Conservation (phyloP, 2,113 vertebrate species). For the Catharus fuscescens region DNA sequence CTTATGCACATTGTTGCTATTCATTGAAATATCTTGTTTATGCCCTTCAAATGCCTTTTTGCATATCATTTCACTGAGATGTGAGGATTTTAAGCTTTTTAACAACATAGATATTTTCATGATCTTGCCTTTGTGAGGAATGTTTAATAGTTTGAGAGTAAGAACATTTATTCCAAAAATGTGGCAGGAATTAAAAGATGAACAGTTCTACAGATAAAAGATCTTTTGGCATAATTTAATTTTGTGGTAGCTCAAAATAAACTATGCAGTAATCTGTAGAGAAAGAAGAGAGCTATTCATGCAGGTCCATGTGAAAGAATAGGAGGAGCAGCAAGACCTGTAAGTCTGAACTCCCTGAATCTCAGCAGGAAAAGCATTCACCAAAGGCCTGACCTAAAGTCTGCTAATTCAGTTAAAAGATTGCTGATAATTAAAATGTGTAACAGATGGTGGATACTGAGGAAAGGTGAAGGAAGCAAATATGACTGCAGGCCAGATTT, state of each 20-base stretch:
- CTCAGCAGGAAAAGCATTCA: not conserved
- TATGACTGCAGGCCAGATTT: not conserved
- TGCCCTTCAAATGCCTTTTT: not conserved
- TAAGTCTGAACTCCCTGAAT: not conserved
- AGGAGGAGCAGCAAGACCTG: not conserved
- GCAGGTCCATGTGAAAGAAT: not conserved
- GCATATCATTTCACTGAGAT: not conserved
- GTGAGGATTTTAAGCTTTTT: not conserved
- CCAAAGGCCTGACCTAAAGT: not conserved
- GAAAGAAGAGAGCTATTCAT: not conserved
- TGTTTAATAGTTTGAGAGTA: not conserved
- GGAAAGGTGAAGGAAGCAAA: slow-evolving; percentile 12
- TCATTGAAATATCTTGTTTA: not conserved
- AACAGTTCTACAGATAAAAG: not conserved
- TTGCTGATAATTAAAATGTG: slow-evolving; percentile 1
- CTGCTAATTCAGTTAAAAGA: slow-evolving; percentile 12
- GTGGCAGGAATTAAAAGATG: not conserved
- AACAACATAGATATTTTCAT: not conserved
- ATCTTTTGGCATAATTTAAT: not conserved
- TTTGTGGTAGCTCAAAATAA: not conserved
- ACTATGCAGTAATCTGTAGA: not conserved
- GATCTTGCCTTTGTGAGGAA: not conserved
- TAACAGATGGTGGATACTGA: not conserved
- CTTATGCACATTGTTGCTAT: not conserved
- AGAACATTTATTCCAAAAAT: not conserved